Base-by-base conservation (phyloP, 2,888 invertebrate species). In the Amphimallon solstitiale region DNA sequence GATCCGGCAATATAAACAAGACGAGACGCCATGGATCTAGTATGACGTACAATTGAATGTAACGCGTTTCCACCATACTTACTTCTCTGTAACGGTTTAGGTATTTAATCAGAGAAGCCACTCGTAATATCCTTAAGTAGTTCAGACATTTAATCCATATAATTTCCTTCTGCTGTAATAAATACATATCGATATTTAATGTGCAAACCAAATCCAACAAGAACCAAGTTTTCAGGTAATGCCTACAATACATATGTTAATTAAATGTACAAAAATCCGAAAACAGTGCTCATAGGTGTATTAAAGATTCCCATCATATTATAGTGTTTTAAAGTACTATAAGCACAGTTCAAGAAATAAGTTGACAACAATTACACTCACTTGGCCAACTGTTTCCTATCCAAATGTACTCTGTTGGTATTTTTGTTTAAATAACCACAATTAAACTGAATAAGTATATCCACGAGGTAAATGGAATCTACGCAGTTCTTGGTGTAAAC, bases 361-460 rank as follows among this genome's bases (percentile, higher is more conserved):
- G n/a, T n/a, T n/a, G n/a, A n/a, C n/a, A n/a, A n/a, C n/a, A n/a
- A n/a, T n/a, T n/a, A n/a, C 3, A 49, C 60, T 45, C 79, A 79
- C 68, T 52, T 63, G 14, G 65, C 63, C 51, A 83, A 82, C 6
- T 66, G 65, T 14, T 66, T 72, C 0, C 75, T 76, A 1, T 79
- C 70, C 1, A 83, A 62, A 4, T 80, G 71, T 9, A 82, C 76
- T 6, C 68, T 73, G 64, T 79, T 80, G 63, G 74, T 75, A 63
- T 79, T 76, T 1, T 75, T 73, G 62, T 79, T 79, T 15, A 77
- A 74, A 71, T 78, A 81, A 34, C 84, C 84, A 2, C 81, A 81
- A 34, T 78, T 64, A 71, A 83, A 82, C 17, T 74, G 74, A 7
- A 76, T 66, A 52, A 74, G 67, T 29, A 83, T 75, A 72, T 81